Base-by-base conservation (phyloP, 2,797 vertebrate species). In the Rhodeus uyekii region DNA sequence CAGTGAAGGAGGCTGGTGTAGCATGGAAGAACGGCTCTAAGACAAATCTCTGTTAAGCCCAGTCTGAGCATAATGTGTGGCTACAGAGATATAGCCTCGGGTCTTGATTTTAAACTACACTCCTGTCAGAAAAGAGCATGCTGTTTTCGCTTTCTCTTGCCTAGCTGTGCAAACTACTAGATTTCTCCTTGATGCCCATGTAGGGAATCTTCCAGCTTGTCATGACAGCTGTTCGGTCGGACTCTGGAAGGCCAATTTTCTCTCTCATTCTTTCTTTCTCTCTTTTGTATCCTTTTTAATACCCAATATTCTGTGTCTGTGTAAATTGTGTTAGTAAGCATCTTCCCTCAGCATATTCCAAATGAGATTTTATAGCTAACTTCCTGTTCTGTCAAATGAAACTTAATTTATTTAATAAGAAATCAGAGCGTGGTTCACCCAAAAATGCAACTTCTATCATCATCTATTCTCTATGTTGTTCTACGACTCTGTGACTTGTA, bases 31-130 rank as follows among this genome's bases (percentile, higher is more conserved):
- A 39, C 24, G n/a, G 48, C 60, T 58, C 44, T n/a, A 24, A 72
- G 34, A 81, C 67, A 76, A 80, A 82, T 82, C 55, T 63, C 44
- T 48, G 78, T 36, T 77, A 78, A 83, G 79, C 36, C 73, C 76
- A 27, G 36, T 27, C 16, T 58, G 55, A 69, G 53, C 69, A 44
- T 64, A 74, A 77, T 46, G 22, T 61, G 71, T 64, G 80, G 24
- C 44, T 76, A 55, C 69, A 76, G 74, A 78, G 29, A 80, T 71
- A 85, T 78, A 65, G 75, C 82, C 84, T 36, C 75, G 27, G 82
- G 82, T 60, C 29, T 32, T 76, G 44, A 71, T 82, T 50, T 64
- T 61, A 79, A 84, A 76, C 68, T 73, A 72, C 64, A 73, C 46
- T 68, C 68, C 81, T 82, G 78, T 82, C 82, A 84, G 67, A 85